Evolutionary conservation across 2,797 vertebrate genomes (phyloP).

Genomic region (Lerista edwardsae): DNA sequence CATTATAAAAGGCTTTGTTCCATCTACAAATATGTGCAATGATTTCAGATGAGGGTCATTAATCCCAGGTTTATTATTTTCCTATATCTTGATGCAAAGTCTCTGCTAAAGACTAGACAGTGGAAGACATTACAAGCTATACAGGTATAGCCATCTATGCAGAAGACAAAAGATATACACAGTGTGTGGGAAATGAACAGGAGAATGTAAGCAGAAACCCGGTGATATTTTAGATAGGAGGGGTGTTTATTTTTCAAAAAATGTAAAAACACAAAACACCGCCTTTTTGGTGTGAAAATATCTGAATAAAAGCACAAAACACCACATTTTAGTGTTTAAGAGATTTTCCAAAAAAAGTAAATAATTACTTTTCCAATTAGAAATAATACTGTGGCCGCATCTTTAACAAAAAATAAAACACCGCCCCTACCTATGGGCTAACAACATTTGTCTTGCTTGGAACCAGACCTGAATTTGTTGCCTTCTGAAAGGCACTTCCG

Average conservation of each 20-base stretch:
- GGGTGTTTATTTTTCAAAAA: too few relatives aligned
- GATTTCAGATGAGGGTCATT: not conserved
- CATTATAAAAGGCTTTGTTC: not conserved
- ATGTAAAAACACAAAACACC: too few relatives aligned
- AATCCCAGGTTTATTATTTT: not conserved
- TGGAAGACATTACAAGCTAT: not conserved
- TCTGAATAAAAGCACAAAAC: too few relatives aligned
- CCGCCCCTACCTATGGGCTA: too few relatives aligned
- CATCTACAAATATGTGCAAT: not conserved
- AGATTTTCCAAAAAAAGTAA: too few relatives aligned
- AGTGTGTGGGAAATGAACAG: not conserved
- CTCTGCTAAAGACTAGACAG: not conserved
- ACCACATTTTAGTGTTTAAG: too few relatives aligned
- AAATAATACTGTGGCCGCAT: too few relatives aligned
- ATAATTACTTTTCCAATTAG: too few relatives aligned
- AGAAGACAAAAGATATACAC: slow-evolving; percentile 1
- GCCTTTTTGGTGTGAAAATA: too few relatives aligned
- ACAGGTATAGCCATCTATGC: slow-evolving; percentile 6
- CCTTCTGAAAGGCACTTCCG: too few relatives aligned
- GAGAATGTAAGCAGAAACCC: not conserved
- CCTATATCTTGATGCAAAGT: not conserved
- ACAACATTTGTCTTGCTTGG: not conserved
- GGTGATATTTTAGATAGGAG: not conserved
- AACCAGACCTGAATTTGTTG: not conserved
- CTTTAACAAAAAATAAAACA: too few relatives aligned